Base-by-base conservation (phyloP, 2,113 vertebrate species). In the Microtus pennsylvanicus region DNA sequence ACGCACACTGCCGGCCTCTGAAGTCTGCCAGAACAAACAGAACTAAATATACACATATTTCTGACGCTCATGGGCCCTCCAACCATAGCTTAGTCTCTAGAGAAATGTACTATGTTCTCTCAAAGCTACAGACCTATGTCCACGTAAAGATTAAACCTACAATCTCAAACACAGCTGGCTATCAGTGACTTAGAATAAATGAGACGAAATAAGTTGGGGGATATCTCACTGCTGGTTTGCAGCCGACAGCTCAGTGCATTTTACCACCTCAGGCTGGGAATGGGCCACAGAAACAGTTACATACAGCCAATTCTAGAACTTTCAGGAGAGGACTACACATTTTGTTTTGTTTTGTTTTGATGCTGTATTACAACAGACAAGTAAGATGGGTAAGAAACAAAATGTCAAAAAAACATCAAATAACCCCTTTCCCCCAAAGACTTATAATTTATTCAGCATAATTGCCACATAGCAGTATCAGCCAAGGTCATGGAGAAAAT, bases 1-100 rank as follows among this genome's bases (percentile, higher is more conserved):
- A 72, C 61, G 87, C 82, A 87, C 82, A 26, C 21, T 89, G 52
- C 74, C 89, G 45, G 82, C 72, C 87, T 61, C 81, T 82, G 91
- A 95, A 87, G 86, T 94, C 74, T 87, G 86, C 96, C 82, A 88
- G 76, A 92, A 95, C 52, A 96, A 94, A 97, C 93, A 95, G 86
- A 96, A 86, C 92, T 96, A 96, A 96, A 94, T 94, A 87, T 87
- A 89, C 50, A 93, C 90, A 80, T 93, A 94, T 96, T 97, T 96
- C 78, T 94, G 69, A 47, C 91, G 88, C 78, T 65, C 35, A 24
- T 61, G 45, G 93, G 74, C 55, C 72, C 90, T 83, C 24, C 78
- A 82, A 85, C 74, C 22, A 94, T 94, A 47, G 86, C 70, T 55
- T 95, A 70, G 85, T 91, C 91, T 92, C 85, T 70, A 42, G 42